Base-by-base conservation (phyloP, 2,888 invertebrate species). In the Nomada fabriciana region DNA sequence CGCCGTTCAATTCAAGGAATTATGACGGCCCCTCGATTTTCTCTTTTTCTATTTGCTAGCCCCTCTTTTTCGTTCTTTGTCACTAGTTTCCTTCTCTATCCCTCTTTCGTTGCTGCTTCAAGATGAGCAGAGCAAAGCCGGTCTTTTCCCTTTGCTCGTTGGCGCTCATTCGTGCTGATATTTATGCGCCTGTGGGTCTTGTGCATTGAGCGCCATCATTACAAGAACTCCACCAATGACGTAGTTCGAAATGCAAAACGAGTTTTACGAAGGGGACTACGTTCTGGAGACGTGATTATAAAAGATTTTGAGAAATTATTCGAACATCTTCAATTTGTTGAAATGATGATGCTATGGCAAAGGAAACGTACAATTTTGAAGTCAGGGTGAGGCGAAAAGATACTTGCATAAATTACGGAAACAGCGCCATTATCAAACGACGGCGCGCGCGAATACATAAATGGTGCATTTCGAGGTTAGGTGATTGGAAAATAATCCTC, bases 1-100 rank as follows among this genome's bases (percentile, higher is more conserved):
- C 91, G 90, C 90, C 91, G 91, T 92, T 93, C 93, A 92, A 94
- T 93, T 93, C 93, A 93, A 92, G 93, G 93, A 94, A 93, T 93
- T 94, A 93, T 93, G 93, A 93, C 91, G 90, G 90, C 90, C 91
- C 90, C 91, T 76, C 82, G 84, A 81, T 85, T 80, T 81, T 84
- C 89, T 91, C 90, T 90, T 89, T 91, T 89, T 88, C 89, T 89
- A 88, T 86, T 89, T 83, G 83, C 83, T 82, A 83, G 67, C 77
- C 82, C 60, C 72, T 68, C 80, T 79, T 82, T 74, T 69, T 79
- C 83, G 64, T 76, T 73, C 85, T 73, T 78, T 77, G 77, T 84
- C 79, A 67, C 82, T 80, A 80, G 74, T 80, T 84, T 76, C 57
- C 59, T 76, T 55, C 87, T 90, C 87, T 87, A 29, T 79, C 52